phyloP scores from a whole-genome alignment of 2,888 invertebrate genomes.

The Limnephilus auricula region DNA sequence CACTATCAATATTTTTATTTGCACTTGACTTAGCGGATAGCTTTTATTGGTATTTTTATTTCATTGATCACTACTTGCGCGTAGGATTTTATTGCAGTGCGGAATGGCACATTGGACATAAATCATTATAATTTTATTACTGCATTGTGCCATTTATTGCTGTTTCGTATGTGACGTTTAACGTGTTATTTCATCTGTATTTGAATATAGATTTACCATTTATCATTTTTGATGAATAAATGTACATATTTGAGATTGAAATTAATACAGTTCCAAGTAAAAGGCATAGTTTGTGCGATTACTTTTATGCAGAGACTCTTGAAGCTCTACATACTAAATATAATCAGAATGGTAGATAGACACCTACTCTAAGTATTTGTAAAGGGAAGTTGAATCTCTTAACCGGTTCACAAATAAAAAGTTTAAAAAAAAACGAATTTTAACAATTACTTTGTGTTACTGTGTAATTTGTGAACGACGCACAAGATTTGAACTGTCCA shows the following conservation, averaged over 20 bases:
- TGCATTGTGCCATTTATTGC: conserved; percentile 53
- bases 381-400: no score
- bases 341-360: no score
- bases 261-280: background rate
- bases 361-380: no score
- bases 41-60: conserved; percentile 54
- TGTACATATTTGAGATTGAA: background rate
- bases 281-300: background rate
- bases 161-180: conserved; percentile 45
- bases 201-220: background rate
- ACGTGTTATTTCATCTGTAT: background rate
- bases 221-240: background rate
- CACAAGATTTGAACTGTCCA: no score
- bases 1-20: conserved; percentile 55
- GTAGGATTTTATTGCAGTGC: conserved; percentile 48
- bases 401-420: no score
- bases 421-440: no score
- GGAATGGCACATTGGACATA: conserved; percentile 53
- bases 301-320: background rate
- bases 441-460: no score
- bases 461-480: no score
- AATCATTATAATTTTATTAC: conserved; percentile 62
- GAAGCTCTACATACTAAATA: no score
- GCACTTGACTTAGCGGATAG: conserved; percentile 44
- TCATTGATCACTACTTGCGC: conserved; percentile 54